phyloP scores from a whole-genome alignment of 2,113 vertebrate species.

The Brachyistius frenatus region DNA sequence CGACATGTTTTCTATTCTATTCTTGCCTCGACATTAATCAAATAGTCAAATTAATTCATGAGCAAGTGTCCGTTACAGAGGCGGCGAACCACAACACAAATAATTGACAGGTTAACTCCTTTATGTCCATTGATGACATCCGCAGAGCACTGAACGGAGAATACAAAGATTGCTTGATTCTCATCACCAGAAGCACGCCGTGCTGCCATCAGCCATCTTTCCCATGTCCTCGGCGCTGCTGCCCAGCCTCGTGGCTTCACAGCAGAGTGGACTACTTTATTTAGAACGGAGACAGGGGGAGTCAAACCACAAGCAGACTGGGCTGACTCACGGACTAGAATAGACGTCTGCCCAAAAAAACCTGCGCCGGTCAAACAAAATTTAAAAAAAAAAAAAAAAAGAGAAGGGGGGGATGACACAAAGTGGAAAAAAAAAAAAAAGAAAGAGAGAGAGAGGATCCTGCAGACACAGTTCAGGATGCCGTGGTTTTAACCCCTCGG shows the following conservation, averaged over 20 bases:
- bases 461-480: background rate
- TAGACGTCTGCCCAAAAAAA: conserved; percentile 55
- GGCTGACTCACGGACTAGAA: conserved; percentile 72
- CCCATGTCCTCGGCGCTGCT: conserved; percentile 58
- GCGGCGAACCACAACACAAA: no score
- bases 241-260: conserved; percentile 63
- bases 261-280: conserved; percentile 67
- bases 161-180: background rate
- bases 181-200: background rate
- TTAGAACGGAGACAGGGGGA: conserved; percentile 60
- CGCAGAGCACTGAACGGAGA: background rate
- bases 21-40: no score
- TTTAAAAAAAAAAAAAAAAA: conserved; percentile 26
- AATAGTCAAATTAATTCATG: no score
- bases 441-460: background rate
- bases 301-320: conserved; percentile 74
- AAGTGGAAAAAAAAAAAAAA: conserved; percentile 37
- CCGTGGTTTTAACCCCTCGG: background rate
- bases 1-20: no score
- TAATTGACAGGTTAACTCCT: no score
- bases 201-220: conserved; percentile 30
- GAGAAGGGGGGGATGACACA: conserved; percentile 2
- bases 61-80: no score
- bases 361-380: conserved; percentile 14
- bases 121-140: no score